phyloP scores from a whole-genome alignment of 2,113 vertebrate species.

The Rhizomys pruinosus region DNA sequence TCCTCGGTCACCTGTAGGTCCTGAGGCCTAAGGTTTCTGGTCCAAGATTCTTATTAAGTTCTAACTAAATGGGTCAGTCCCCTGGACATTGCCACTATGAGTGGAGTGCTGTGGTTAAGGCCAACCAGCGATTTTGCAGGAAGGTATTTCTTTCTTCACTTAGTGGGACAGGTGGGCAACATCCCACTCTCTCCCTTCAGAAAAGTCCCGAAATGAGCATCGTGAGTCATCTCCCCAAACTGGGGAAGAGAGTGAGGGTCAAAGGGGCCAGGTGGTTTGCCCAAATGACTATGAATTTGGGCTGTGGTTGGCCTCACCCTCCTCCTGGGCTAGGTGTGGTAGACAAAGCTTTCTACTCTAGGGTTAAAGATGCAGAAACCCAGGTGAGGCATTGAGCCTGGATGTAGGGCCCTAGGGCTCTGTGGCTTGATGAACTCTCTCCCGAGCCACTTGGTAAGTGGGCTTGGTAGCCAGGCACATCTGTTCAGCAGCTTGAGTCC shows the following conservation, averaged over 20 bases:
- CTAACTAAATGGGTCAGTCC: background rate
- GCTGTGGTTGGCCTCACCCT: background rate
- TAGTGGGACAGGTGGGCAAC: too few relatives aligned
- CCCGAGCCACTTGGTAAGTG: too few relatives aligned
- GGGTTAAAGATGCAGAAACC: background rate
- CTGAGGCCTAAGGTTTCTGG: background rate
- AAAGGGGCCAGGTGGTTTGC: background rate
- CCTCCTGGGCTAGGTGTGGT: background rate
- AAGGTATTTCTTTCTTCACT: background rate
- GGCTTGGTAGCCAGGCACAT: rapidly evolving
- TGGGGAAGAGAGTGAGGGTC: background rate
- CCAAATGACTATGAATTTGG: background rate
- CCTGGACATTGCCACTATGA: rapidly evolving
- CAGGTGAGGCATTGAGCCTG: background rate
- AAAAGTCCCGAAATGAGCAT: background rate
- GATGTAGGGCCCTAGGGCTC: background rate
- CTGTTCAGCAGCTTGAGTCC: rapidly evolving
- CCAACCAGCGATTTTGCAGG: background rate
- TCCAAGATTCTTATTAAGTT: background rate
- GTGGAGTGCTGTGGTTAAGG: background rate
- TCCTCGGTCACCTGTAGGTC: background rate
- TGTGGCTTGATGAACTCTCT: too few relatives aligned
- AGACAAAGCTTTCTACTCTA: background rate
- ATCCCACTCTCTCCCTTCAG: background rate
- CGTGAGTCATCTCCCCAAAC: background rate